Evolutionary conservation across 2,113 vertebrate genomes (phyloP).

Genomic region (Boleophthalmus pectinirostris): DNA sequence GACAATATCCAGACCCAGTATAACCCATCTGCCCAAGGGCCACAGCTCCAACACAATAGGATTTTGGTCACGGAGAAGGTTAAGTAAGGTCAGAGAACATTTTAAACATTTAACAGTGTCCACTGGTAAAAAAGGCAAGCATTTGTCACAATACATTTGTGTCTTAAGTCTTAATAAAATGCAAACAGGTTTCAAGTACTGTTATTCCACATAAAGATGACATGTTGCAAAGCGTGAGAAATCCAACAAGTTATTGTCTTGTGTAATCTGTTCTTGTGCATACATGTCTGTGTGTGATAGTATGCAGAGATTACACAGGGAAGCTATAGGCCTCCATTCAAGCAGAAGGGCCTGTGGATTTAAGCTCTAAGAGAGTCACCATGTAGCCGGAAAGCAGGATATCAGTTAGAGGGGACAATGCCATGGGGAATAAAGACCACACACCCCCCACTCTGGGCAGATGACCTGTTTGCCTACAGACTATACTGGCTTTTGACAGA

Average conservation of each 20-base stretch:
- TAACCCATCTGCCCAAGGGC: slow-evolving; percentile 39
- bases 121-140: slow-evolving; percentile 10
- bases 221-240: slow-evolving; percentile 53
- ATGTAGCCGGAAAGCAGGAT: slow-evolving; percentile 68
- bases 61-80: slow-evolving; percentile 22
- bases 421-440: slow-evolving; percentile 66
- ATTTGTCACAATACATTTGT: background rate
- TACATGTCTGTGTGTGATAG: slow-evolving; percentile 58
- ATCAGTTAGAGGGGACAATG: slow-evolving; percentile 68
- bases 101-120: slow-evolving; percentile 25
- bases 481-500: slow-evolving; percentile 38
- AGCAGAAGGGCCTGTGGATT: slow-evolving; percentile 59
- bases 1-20: slow-evolving; percentile 40
- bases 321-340: slow-evolving; percentile 62
- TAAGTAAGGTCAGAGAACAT: slow-evolving; percentile 40
- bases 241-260: slow-evolving; percentile 55
- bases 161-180: background rate
- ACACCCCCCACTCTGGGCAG: slow-evolving; percentile 43
- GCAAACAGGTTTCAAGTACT: slow-evolving; percentile 17
- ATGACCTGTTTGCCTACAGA: slow-evolving; percentile 47
- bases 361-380: slow-evolving; percentile 61
- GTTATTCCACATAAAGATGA: slow-evolving; percentile 44
- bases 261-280: slow-evolving; percentile 63
- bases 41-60: slow-evolving; percentile 40
- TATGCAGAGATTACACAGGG: slow-evolving; percentile 49